Base-by-base conservation (phyloP, 2,888 invertebrate species). In the Orthosia gracilis region DNA sequence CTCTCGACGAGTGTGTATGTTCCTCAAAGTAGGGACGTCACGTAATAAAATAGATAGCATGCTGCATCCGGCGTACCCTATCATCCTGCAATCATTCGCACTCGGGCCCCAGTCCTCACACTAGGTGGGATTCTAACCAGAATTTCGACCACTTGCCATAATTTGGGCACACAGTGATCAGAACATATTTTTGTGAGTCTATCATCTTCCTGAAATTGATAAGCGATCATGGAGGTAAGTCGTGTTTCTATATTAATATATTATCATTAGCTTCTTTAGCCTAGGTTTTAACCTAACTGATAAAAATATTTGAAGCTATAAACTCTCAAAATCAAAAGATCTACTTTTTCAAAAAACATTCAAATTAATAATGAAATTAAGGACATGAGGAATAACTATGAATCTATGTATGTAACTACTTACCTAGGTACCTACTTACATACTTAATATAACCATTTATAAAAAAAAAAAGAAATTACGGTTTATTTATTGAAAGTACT, bases 61-160 rank as follows among this genome's bases (percentile, higher is more conserved):
- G 78, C 75, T 31, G 78, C 84, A 89, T 89, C 89, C 91, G 86
- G 71, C 84, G 84, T 85, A 73, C 83, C 86, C 87, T 83, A 85
- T 85, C 88, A 86, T 92, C 90, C 90, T 88, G 89, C 69, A 75
- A 89, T 88, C 88, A 88, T 85, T 85, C 76, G 62, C 73, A 78
- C 74, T 69, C 69, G 12, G 81, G 52, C 71, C 76, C 78, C 67
- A 31, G 79, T 59, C 74, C 76, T 76, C 69, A 67, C 58, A 26
- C 62, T 67, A 57, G 64, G 70, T 68, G 71, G 69, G 75, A 76
- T 62, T 65, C 64, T 65, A 65, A 61, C 21, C 23, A 64, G n/a
- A 69, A 62, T 63, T 69, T 79, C 50, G 26, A 68, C 17, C 21
- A 68, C 21, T 64, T 67, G 18, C 31, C 45, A 55, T 31, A 21